Percentiles rank a stretch among this genome's conserved stretches.
Evolutionary conservation across 2,113 vertebrate species (phyloP).

Genomic region (Perca flavescens): DNA sequence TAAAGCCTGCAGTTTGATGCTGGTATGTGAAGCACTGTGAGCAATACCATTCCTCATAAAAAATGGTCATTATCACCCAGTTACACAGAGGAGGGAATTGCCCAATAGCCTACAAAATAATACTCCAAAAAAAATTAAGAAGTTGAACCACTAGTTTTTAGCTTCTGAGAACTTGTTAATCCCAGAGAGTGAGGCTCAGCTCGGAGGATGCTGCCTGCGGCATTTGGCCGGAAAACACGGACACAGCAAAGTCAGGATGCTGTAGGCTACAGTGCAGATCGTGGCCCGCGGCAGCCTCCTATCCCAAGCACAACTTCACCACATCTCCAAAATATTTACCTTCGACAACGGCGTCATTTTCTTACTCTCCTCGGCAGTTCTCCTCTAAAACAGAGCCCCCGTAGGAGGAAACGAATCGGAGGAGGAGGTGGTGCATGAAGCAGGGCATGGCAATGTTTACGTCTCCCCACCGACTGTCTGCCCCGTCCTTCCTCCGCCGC

Average conservation of each 20-base stretch:
- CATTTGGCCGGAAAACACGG: slow-evolving; percentile 69
- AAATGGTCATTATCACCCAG: not conserved
- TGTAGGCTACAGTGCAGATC: slow-evolving; percentile 4
- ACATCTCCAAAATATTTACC: slow-evolving; percentile 23
- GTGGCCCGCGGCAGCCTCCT: slow-evolving; percentile 55
- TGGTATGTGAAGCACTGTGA: not conserved
- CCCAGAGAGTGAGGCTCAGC: slow-evolving; percentile 57
- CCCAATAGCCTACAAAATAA: not conserved
- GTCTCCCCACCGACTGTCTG: slow-evolving; percentile 30
- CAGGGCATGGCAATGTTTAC: slow-evolving; percentile 80
- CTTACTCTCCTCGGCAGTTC: not conserved
- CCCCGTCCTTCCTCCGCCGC: slow-evolving; percentile 23
- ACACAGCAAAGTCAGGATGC: slow-evolving; percentile 68
- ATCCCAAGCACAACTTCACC: slow-evolving; percentile 74
- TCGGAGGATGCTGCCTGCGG: slow-evolving; percentile 72
- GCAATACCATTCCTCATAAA: not conserved
- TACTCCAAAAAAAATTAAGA: not conserved
- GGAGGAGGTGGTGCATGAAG: slow-evolving; percentile 36
- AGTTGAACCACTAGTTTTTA: not conserved
- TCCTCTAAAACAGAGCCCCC: slow-evolving; percentile 12
- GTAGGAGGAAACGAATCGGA: not conserved
- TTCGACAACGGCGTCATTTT: not conserved
- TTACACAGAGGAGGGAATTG: not conserved
- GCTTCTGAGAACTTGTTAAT: slow-evolving; percentile 18
- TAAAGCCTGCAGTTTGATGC: not conserved